phyloP scores from a whole-genome alignment of 2,797 vertebrate genomes.

The Remorina albescens region DNA sequence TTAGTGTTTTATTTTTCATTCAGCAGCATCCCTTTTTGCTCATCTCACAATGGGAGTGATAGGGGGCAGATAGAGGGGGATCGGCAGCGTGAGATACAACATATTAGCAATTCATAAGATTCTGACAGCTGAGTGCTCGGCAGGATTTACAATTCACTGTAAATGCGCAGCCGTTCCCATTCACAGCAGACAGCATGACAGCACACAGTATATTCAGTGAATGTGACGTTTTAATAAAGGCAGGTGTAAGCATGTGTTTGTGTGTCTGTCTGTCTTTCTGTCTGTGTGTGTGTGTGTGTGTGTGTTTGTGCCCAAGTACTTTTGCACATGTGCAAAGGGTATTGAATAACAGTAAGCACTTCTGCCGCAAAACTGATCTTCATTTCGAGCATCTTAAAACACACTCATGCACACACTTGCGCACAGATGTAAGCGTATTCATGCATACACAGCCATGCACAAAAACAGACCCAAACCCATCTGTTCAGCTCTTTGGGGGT shows the following conservation, averaged over 20 bases:
- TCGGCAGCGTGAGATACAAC: conserved; percentile 73
- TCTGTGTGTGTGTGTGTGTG: conserved; percentile 9
- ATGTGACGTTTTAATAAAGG: conserved; percentile 83
- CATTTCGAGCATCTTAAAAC: conserved; percentile 67
- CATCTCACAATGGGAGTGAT: conserved; percentile 57
- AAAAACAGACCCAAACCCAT: conserved; percentile 54
- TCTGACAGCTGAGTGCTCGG: conserved; percentile 78
- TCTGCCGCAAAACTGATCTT: conserved; percentile 75
- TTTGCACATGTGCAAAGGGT: conserved; percentile 55
- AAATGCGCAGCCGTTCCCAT: conserved; percentile 76
- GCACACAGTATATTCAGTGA: conserved; percentile 75
- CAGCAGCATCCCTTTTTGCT: conserved; percentile 48
- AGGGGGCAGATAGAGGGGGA: conserved; percentile 63
- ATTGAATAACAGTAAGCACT: conserved; percentile 77
- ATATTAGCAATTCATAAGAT: conserved; percentile 84
- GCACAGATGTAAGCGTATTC: conserved; percentile 17
- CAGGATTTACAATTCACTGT: conserved; percentile 83
- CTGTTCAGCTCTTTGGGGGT: conserved; percentile 66
- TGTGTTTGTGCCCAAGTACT: conserved; percentile 11
- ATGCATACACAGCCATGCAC: conserved; percentile 19
- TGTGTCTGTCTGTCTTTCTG: conserved; percentile 19
- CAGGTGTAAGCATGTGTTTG: conserved; percentile 53
- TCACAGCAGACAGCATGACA: conserved; percentile 79
- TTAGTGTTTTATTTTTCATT: conserved; percentile 46
- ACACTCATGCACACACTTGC: conserved; percentile 14